These are phyloP conservation scores for Silurus lanzhouensis DNA, from an alignment of 2,797 vertebrate species.

Conservation along the genomic window DNA sequence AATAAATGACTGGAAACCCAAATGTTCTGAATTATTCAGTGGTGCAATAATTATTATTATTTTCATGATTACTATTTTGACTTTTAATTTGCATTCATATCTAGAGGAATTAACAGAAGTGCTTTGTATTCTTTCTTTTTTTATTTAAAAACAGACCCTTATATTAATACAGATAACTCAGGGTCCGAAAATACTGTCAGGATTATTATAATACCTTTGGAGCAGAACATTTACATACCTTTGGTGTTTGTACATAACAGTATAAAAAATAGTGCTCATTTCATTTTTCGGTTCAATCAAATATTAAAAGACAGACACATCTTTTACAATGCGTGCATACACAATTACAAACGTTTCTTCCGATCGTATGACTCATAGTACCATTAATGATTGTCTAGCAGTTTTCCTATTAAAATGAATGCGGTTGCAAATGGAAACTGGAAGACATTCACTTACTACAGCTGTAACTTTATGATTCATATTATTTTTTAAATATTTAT, in stretches of 20 bases:
- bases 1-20: background rate
- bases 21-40: background rate
- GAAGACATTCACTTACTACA: background rate
- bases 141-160: background rate
- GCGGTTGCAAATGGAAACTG: constrained; percentile 17
- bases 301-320: background rate
- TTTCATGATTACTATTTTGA: background rate
- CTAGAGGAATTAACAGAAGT: background rate
- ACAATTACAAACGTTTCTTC: background rate
- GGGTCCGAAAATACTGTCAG: background rate
- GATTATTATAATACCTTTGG: background rate
- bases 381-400: background rate
- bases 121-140: background rate
- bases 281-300: background rate
- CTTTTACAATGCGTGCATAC: background rate
- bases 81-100: background rate
- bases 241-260: background rate
- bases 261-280: background rate
- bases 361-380: background rate
- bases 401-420: constrained; percentile 9
- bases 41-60: no score
- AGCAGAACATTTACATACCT: no score
- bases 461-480: constrained; percentile 1
- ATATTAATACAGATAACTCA: background rate
- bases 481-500: constrained; percentile 4